A percentile compares a stretch with the other conserved stretches of the same genome.
Conservation (phyloP, 2,888 invertebrate species). For the Melinopterus prodromus region DNA sequence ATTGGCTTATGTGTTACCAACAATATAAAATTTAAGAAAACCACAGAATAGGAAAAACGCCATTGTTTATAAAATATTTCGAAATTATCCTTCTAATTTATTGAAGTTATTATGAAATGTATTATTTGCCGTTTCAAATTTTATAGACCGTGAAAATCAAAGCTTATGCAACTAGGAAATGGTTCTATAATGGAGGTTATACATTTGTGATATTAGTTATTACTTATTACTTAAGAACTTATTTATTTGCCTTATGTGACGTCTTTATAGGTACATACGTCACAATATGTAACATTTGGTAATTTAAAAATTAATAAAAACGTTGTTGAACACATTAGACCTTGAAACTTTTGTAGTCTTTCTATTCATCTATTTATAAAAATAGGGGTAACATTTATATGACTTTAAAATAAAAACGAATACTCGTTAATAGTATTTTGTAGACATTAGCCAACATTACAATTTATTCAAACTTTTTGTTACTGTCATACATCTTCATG, state of each 20-base stretch:
- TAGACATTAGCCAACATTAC: too few relatives aligned
- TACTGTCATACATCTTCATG: too few relatives aligned
- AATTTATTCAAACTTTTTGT: too few relatives aligned
- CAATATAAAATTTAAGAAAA: too few relatives aligned
- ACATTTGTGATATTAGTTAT: background rate
- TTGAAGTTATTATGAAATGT: background rate
- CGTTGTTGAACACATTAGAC: too few relatives aligned
- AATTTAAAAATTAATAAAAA: background rate
- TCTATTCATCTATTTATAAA: too few relatives aligned
- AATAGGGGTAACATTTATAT: too few relatives aligned
- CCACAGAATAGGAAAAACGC: background rate
- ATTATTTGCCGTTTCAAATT: conserved; percentile 8
- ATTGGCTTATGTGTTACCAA: background rate
- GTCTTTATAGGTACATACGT: background rate
- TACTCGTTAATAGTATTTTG: too few relatives aligned
- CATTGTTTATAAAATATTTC: background rate
- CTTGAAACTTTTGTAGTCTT: too few relatives aligned
- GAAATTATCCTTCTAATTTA: conserved; percentile 11
- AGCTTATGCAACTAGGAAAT: conserved; percentile 19
- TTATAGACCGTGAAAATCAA: conserved; percentile 21
- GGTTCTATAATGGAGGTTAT: background rate
- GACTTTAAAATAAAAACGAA: too few relatives aligned
- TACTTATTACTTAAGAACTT: background rate
- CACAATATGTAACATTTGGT: background rate
- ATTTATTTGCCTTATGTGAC: background rate